Evolutionary conservation across 2,113 vertebrate species (phyloP), one percentile per base, ranked within the genome.

Genomic region (Meleagris gallopavo): DNA sequence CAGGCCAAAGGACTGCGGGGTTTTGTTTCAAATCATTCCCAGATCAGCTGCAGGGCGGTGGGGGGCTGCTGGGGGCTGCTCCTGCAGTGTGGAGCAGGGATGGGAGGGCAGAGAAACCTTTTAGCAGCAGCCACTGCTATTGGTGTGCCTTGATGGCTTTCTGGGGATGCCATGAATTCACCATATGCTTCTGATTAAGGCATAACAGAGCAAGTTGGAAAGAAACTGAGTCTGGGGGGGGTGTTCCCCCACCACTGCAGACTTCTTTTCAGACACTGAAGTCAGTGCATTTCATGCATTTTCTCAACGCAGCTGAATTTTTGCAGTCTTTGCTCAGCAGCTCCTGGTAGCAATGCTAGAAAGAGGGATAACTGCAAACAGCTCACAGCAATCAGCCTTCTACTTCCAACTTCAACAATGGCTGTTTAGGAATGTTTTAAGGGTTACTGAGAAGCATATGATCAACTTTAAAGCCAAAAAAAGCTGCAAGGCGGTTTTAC

Each of bases 11-110:
- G 93, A 93, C 94, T 40, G 11, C 62, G 74, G 93, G 96, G 93
- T 95, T 97, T 96, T 92, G 95, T 97, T 97, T 97, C 97, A 97
- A 97, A 98, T 97, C 96, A 97, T 97, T 98, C 97, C 97, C 98
- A 97, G 97, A 95, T 95, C 89, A 87, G 95, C 90, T 86, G 77
- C 15, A 61, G 52, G 52, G 95, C 13, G 24, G 48, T 25, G 48
- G 48, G 48, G 48, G 48, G 48, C 46, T 50, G 48, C 48, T 92
- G 86, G 91, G 86, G 90, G 67, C 34, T 3, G 66, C 74, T 94
- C 91, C 91, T 94, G 89, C 93, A 93, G 89, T 97, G 96, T 97
- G 96, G 97, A 97, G 94, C 54, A 69, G 88, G 86, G 95, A 73
- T 80, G 86, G 40, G 93, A 13, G 60, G 87, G 83, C 75, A 46